Percentiles rank a stretch among this genome's conserved stretches.
Conservation (phyloP, 2,113 vertebrate genomes). For the Psophia crepitans region DNA sequence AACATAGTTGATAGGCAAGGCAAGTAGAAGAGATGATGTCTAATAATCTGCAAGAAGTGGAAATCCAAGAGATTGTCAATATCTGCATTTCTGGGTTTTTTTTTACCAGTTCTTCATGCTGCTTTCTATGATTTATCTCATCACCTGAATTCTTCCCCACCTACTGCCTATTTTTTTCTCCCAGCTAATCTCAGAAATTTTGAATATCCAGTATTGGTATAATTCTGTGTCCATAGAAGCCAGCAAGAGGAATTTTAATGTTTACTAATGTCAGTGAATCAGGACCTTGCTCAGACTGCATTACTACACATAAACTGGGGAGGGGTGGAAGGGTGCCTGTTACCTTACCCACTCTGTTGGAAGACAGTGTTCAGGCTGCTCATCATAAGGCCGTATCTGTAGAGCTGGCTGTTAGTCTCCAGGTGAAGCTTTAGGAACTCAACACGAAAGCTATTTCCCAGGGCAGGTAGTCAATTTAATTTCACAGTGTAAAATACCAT, state of each 20-base stretch:
- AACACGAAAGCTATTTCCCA: not conserved
- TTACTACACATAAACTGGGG: not conserved
- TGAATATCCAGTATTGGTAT: not conserved
- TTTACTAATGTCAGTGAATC: not conserved
- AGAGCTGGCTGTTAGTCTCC: not conserved
- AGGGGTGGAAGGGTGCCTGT: not conserved
- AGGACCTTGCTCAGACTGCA: not conserved
- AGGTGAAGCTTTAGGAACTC: not conserved
- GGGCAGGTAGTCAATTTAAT: not conserved
- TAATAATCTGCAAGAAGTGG: not conserved
- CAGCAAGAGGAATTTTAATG: not conserved
- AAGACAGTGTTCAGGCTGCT: not conserved
- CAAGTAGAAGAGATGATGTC: not conserved
- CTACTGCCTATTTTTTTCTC: not conserved
- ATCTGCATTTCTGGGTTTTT: rapidly evolving
- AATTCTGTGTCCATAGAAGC: not conserved
- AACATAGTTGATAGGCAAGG: not conserved
- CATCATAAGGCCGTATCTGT: rapidly evolving
- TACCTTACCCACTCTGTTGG: not conserved
- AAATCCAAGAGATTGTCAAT: not conserved
- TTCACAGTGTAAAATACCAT: not conserved
- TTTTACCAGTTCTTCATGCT: not conserved
- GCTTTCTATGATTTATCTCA: not conserved
- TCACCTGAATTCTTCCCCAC: not conserved
- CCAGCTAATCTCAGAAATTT: not conserved